phyloP scores from a whole-genome alignment of 2,113 vertebrate genomes.

The Abramis brama region DNA sequence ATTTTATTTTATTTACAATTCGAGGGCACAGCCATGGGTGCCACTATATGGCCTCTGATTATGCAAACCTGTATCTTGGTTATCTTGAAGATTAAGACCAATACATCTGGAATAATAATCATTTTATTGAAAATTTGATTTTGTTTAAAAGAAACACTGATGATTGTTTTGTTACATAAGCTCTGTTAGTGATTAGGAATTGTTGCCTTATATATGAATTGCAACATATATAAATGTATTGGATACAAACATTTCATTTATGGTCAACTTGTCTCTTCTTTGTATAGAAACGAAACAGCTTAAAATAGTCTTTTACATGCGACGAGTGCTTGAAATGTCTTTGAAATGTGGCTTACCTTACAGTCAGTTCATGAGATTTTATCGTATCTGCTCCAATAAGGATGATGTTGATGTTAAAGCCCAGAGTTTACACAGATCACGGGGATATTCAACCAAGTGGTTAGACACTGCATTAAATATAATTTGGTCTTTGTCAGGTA shows the following conservation, averaged over 20 bases:
- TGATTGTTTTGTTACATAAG: neutral
- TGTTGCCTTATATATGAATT: too few relatives aligned
- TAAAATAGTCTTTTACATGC: neutral
- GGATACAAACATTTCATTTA: neutral
- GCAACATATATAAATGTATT: too few relatives aligned
- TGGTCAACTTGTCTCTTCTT: neutral
- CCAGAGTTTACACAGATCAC: neutral
- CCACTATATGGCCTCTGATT: neutral
- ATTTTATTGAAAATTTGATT: neutral
- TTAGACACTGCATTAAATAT: neutral
- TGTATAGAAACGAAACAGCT: neutral
- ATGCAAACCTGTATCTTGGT: neutral
- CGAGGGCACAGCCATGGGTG: neutral
- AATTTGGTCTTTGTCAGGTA: neutral
- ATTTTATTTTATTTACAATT: neutral
- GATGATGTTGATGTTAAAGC: neutral
- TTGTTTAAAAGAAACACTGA: neutral
- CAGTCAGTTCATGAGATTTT: neutral
- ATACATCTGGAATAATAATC: neutral
- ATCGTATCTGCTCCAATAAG: neutral
- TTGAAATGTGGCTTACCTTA: neutral
- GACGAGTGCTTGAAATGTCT: neutral
- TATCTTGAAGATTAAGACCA: neutral
- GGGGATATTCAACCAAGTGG: neutral
- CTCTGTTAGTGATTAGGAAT: too few relatives aligned